Percentiles rank a stretch among this genome's conserved stretches.
These are phyloP conservation scores for Cavia porcellus DNA, from an alignment of 2,113 vertebrate species.

Conservation along the genomic window DNA sequence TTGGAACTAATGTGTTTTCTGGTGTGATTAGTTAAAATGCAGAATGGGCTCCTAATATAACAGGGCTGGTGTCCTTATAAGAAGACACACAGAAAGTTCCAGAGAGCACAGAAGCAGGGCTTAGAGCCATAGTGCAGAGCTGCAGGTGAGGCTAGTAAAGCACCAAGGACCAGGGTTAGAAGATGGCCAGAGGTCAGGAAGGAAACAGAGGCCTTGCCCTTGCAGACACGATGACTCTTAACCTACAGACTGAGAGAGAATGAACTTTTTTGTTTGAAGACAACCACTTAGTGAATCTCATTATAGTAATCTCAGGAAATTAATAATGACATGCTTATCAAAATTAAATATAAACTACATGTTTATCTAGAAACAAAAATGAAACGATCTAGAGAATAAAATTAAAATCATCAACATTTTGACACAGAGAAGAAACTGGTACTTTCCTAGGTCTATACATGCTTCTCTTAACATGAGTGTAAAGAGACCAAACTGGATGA, in stretches of 20 bases:
- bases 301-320: background rate
- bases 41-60: background rate
- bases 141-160: accelerated
- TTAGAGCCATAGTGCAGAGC: accelerated
- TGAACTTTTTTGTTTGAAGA: background rate
- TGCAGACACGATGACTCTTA: background rate
- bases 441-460: background rate
- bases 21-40: background rate
- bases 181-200: background rate
- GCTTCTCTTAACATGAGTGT: background rate
- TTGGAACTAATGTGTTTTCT: too few relatives aligned
- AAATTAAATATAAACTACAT: background rate
- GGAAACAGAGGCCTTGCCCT: accelerated
- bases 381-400: background rate
- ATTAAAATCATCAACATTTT: background rate
- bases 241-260: background rate
- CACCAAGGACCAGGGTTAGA: background rate
- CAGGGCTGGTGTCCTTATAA: background rate
- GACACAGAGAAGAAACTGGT: background rate
- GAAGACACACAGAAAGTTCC: background rate
- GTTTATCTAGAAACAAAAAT: background rate
- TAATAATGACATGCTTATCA: background rate
- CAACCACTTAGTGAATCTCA: background rate
- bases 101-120: background rate
- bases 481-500: background rate